Conservation (phyloP, 2,113 vertebrate genomes). For the Propithecus coquereli region DNA sequence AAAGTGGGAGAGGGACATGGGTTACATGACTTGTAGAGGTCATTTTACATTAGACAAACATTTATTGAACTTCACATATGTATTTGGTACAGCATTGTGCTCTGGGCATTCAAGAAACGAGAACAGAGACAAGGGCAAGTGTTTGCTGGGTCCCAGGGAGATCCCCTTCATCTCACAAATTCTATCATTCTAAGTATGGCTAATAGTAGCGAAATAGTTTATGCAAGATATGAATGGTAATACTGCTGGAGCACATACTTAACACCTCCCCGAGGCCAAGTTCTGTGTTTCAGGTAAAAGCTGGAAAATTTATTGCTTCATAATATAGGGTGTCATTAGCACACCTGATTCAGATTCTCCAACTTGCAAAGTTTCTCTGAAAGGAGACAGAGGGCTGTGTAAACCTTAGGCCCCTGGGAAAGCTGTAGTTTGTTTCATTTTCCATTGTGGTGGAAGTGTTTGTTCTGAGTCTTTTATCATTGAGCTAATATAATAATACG, state of each 20-base stretch:
- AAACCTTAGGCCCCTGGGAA: background rate
- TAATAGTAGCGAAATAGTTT: background rate
- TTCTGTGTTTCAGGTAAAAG: background rate
- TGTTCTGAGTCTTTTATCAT: background rate
- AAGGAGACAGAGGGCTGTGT: background rate
- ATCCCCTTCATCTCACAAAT: background rate
- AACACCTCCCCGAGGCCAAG: background rate
- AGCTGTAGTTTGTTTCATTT: background rate
- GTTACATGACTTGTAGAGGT: background rate
- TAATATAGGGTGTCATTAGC: background rate
- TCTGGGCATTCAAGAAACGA: background rate
- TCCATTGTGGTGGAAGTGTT: background rate
- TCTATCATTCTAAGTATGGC: background rate
- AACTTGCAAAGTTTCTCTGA: background rate
- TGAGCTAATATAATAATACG: background rate
- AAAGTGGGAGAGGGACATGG: background rate
- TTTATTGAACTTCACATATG: background rate
- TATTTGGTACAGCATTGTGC: background rate
- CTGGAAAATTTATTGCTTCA: background rate
- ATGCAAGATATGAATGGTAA: fast-evolving
- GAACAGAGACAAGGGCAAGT: background rate
- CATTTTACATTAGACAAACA: background rate
- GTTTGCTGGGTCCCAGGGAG: background rate
- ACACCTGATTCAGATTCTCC: constrained; percentile 13
- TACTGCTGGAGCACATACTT: background rate